Percentiles rank a stretch among this genome's conserved stretches.
These are phyloP conservation scores for Ceratosolen solmsi DNA, from an alignment of 1,140 invertebrate species.

Conservation along the genomic window DNA sequence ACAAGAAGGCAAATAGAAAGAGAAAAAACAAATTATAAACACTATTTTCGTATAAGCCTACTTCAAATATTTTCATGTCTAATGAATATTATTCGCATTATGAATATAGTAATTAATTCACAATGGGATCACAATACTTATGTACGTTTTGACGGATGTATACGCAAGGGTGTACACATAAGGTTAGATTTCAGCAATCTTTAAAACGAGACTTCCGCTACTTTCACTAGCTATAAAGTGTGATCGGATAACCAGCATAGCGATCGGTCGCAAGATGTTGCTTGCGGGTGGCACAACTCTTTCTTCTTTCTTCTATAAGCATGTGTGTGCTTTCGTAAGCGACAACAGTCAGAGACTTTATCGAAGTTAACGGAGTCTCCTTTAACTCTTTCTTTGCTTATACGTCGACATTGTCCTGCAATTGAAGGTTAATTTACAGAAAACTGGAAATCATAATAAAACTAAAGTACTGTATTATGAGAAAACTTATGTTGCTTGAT, in stretches of 20 bases:
- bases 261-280: slow-evolving; percentile 31
- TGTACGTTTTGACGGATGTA: neutral
- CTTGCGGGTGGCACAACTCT: neutral
- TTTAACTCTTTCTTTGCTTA: neutral
- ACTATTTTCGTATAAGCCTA: no score
- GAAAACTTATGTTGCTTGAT: neutral
- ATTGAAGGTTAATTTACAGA: neutral
- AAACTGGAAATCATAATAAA: slow-evolving; percentile 39
- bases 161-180: neutral
- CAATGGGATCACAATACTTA: no score
- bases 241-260: neutral
- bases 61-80: no score
- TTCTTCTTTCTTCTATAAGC: neutral
- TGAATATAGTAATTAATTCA: no score
- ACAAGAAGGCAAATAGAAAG: no score
- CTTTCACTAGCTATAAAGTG: neutral
- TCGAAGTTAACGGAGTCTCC: neutral
- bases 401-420: neutral
- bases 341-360: neutral
- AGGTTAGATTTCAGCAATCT: neutral
- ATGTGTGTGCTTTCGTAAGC: neutral
- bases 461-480: neutral
- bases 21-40: no score
- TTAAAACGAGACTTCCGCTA: slow-evolving; percentile 17
- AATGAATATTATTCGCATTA: no score